Conservation (phyloP, 2,797 vertebrate genomes). For the Cossypha polioptera region DNA sequence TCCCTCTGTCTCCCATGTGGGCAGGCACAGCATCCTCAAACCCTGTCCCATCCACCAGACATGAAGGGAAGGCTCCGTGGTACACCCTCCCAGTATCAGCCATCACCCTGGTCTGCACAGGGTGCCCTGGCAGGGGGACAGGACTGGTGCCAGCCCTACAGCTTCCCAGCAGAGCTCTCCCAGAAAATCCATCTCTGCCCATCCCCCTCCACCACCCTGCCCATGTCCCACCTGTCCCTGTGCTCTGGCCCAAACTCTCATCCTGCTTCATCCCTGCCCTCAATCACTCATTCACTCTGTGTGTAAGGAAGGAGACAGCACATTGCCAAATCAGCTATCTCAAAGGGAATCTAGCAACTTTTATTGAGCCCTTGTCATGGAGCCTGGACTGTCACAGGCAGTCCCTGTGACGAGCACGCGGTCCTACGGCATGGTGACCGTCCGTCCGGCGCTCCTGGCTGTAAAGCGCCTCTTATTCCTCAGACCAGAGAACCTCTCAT, state of each 20-base stretch:
- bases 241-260: neutral
- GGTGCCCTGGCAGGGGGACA: neutral
- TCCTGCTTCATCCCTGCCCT: neutral
- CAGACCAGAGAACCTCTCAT: constrained; percentile 81
- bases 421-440: constrained; percentile 65
- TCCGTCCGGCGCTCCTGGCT: constrained; percentile 48
- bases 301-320: constrained; percentile 18
- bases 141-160: neutral
- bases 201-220: neutral
- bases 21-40: neutral
- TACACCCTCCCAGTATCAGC: neutral
- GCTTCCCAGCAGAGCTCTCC: neutral
- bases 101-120: neutral
- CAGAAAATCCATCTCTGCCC: neutral
- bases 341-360: neutral
- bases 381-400: neutral
- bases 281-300: neutral
- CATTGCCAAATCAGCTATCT: constrained; percentile 11
- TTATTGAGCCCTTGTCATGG: neutral
- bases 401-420: neutral
- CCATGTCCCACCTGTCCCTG: neutral
- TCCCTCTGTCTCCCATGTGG: fast-evolving
- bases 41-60: neutral
- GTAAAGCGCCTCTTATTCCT: constrained; percentile 49
- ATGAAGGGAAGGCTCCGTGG: neutral